Base-by-base conservation (phyloP, 2,797 vertebrate genomes). In the Chloroceryle amazona region DNA sequence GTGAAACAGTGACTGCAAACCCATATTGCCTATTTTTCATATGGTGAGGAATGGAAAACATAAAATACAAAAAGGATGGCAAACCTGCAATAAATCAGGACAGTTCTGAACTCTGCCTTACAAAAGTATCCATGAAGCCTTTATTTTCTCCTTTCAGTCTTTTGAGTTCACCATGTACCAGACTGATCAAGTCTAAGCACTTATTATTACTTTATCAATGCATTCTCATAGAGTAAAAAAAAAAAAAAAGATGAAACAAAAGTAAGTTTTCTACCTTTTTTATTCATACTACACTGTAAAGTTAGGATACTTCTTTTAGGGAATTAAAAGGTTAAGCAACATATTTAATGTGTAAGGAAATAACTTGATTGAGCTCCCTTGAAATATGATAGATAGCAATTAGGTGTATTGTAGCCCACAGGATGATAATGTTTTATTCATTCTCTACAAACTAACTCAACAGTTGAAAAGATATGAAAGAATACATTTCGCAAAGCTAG, bases 301-400 rank as follows among this genome's bases (percentile, higher is more conserved):
- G 81, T 94, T 94, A 92, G 70, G 76, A 80, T 79, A 66, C 41
- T 44, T 82, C 26, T 75, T 86, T 96, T 87, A 76, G 88, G 75
- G 47, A 76, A 78, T 97, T 96, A 96, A 95, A 97, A 97, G 58
- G 79, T 96, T 97, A 97, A 96, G 78, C 65, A 94, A 82, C 46
- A 66, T 84, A 94, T 94, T 97, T 92, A 82, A 89, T 91, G 51
- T 42, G 20, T 87, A 96, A 97, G 94, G 96, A 98, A 98, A 96
- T 97, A 96, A 93, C 78, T 96, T 67, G 75, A 79, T 42, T 88
- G 55, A 84, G 47, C 39, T 92, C 52, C 62, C 87, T 93, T 96
- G 95, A 97, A 96, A 95, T 76, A 76, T 61, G 97, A 98, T 96
- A 98, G 76, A 94, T 65, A 81, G 81, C 93, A 98, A 95, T 97